Base-by-base conservation (phyloP, 2,888 invertebrate species). In the Volucella bombylans region DNA sequence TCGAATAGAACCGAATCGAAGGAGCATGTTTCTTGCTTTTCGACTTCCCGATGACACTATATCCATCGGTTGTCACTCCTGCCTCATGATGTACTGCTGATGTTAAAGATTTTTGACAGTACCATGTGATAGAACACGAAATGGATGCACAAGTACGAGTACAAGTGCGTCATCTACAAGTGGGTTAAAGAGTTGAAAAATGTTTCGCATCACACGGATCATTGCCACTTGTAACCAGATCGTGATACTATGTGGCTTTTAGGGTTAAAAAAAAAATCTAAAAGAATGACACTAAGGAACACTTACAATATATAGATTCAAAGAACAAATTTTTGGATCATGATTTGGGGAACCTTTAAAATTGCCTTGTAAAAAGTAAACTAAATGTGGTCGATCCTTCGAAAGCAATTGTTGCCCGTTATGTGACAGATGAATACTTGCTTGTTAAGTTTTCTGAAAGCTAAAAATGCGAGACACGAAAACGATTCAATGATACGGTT, bases 11-110 rank as follows among this genome's bases (percentile, higher is more conserved):
- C 38, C 18, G 57, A 65, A 43, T 11, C 59, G 65, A 38, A 73
- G 43, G 18, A 41, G 41, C 67, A 77, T 74, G 81, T 59, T 72
- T 74, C 52, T 67, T 41, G 41, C 31, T 65, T 67, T 68, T 10
- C 67, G 73, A 68, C 68, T 65, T 59, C 59, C 64, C 69, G 62
- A 77, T 85, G 81, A 72, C 81, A 85, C 81, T 61, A 71, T 43
- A 81, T 81, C 85, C 85, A 85, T 81, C 76, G 85, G 72, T 62
- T 85, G 85, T 81, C 85, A 85, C 52, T 80, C 65, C 31, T 62
- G 45, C 47, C 49, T 65, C 73, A 45, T 67, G 83, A 80, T 83
- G 68, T 65, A 73, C 76, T 83, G 83, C 69, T 73, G 81, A 81
- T 72, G 71, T 68, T 72, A 38, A 57, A 68, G 62, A 62, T 43